Evolutionary conservation across 2,797 vertebrate genomes (phyloP), one percentile per base, ranked within the genome.

Genomic region (Denticeps clupeoides): DNA sequence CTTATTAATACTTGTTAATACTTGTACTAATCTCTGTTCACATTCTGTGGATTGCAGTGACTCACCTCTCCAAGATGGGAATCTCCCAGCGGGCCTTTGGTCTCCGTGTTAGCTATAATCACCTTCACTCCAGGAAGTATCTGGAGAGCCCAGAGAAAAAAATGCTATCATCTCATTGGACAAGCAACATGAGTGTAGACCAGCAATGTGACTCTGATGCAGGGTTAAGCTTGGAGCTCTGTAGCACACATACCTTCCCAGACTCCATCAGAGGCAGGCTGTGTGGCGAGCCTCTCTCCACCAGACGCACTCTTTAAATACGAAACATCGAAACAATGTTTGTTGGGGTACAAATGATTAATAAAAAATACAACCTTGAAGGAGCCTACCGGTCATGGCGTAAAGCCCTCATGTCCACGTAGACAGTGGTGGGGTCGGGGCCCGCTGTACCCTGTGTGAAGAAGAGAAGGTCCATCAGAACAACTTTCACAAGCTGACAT

Each of bases 121-220:
- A 97, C 91, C 63, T 93, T 97, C n/a, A 97, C 91, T 4, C 93
- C 93, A 0, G 93, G 93, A 9, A 97, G 88, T 58, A 97, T 96
- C 93, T 97, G 16, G 1, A 12, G 3, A 4, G 4, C 12, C 12
- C 25, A 44, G 24, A 26, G 13, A 46, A 2, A 8, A 8, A 4
- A 11, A 8, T 8, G 1, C 23, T 3, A 21, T 8, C 16, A 26
- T 7, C 2, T 7, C 2, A 21, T 10, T 4, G n/a, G n/a, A n/a
- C n/a, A n/a, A n/a, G n/a, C n/a, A n/a, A n/a, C n/a, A n/a, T n/a
- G n/a, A 32, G 7, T 18, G 45, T 4, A 8, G 15, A 26, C 21
- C 5, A n/a, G 9, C 1, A 7, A 24, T 11, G 3, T 7, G 35
- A 16, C 11, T 18, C 8, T 16, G 31, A n/a, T 43, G 11, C 9